Evolutionary conservation across 1,140 invertebrate genomes (phyloP).

Genomic region (Aporrectodea caliginosa): DNA sequence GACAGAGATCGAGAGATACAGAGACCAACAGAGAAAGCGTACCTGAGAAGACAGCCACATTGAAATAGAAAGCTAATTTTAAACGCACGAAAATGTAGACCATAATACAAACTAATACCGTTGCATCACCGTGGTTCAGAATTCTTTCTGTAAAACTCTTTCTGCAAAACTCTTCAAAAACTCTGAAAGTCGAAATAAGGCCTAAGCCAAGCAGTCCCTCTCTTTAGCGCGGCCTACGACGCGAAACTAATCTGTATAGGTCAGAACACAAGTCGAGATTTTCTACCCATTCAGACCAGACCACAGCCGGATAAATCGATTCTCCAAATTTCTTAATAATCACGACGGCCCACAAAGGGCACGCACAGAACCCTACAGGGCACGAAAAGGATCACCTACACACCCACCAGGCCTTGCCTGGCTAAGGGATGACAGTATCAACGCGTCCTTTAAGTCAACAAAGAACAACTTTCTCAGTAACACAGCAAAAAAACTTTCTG

Average conservation of each 20-base stretch:
- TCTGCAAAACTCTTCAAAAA: not conserved
- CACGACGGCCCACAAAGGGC: not conserved
- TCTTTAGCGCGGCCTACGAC: no score
- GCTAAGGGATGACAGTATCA: not conserved
- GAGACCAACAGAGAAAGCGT: no score
- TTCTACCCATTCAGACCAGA: not conserved
- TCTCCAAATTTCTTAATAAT: not conserved
- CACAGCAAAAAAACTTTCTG: not conserved
- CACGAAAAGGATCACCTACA: not conserved
- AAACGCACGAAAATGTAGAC: no score
- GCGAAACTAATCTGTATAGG: no score
- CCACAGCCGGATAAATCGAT: not conserved
- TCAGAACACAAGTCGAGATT: no score
- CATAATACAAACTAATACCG: no score
- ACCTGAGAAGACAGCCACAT: no score
- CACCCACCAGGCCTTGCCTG: not conserved
- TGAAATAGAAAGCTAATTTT: no score
- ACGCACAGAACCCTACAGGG: not conserved
- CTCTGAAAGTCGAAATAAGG: not conserved
- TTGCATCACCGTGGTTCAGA: not conserved
- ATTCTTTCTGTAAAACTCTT: not conserved
- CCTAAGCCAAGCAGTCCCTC: not conserved
- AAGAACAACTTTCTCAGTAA: not conserved
- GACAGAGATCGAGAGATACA: no score
- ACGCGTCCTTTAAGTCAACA: not conserved